Evolutionary conservation across 2,797 vertebrate species (phyloP).

Genomic region (Avahi laniger): DNA sequence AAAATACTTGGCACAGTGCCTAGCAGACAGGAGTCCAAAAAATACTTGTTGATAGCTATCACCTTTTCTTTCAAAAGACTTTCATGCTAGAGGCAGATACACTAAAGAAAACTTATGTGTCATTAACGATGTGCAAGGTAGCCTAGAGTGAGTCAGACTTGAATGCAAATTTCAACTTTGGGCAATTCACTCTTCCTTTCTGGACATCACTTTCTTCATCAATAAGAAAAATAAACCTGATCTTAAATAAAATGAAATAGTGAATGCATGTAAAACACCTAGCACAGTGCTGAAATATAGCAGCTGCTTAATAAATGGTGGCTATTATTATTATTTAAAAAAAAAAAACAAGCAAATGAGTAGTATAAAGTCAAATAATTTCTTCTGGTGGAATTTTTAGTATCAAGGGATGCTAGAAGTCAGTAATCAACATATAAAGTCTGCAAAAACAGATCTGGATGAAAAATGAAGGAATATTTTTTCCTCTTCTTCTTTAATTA

Average conservation of each 20-base stretch:
- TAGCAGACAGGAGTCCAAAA: background rate
- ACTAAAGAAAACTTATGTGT: background rate
- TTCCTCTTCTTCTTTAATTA: background rate
- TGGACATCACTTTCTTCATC: background rate
- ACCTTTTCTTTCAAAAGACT: conserved; percentile 12
- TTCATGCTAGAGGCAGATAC: background rate
- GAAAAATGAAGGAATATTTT: background rate
- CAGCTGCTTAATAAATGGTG: background rate
- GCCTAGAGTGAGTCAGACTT: background rate
- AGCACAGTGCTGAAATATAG: background rate
- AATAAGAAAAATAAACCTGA: conserved; percentile 16
- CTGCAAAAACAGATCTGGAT: background rate
- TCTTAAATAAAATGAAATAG: conserved; percentile 25
- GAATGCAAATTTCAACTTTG: background rate
- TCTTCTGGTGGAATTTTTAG: conserved; percentile 47
- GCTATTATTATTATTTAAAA: background rate
- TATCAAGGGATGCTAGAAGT: background rate
- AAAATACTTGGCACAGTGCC: background rate
- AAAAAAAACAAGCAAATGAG: background rate
- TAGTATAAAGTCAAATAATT: conserved; percentile 26
- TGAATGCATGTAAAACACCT: background rate
- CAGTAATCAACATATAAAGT: background rate
- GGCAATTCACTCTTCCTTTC: background rate
- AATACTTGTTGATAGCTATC: background rate
- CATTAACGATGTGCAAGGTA: background rate